Evolutionary conservation across 2,113 vertebrate species (phyloP).

Genomic region (Strix aluco): DNA sequence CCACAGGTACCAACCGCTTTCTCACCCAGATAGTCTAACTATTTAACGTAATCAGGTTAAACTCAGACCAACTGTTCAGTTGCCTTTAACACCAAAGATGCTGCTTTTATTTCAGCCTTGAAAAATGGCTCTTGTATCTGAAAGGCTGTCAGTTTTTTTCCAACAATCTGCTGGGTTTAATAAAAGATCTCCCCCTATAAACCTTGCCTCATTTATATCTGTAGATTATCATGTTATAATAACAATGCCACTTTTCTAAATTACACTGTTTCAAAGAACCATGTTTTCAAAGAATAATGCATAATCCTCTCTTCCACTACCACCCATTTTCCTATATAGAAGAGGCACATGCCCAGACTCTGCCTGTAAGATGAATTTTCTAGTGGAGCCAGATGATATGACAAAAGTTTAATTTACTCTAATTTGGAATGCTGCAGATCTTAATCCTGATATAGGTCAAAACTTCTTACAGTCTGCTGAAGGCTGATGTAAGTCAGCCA

Average conservation of each 20-base stretch:
- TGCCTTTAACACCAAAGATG: background rate
- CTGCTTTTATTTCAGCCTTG: conserved; percentile 16
- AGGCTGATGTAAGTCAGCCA: background rate
- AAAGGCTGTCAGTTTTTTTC: background rate
- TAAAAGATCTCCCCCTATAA: background rate
- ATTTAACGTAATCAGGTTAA: conserved; percentile 23
- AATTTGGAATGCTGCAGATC: conserved; percentile 13
- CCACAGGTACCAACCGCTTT: background rate
- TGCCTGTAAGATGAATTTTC: background rate
- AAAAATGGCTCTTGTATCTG: background rate
- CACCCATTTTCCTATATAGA: background rate
- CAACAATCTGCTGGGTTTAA: background rate
- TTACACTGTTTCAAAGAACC: background rate
- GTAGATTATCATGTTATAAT: background rate
- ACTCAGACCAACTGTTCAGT: background rate
- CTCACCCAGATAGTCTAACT: background rate
- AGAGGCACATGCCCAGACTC: background rate
- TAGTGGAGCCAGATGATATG: background rate
- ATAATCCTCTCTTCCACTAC: background rate
- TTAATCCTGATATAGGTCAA: conserved; percentile 34
- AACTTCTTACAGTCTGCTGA: conserved; percentile 21
- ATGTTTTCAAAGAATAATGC: background rate
- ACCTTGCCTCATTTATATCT: background rate
- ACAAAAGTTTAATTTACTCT: conserved; percentile 33
- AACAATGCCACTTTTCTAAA: background rate